Evolutionary conservation across 1,140 invertebrate genomes (phyloP).

Genomic region (Microvelia longipes): DNA sequence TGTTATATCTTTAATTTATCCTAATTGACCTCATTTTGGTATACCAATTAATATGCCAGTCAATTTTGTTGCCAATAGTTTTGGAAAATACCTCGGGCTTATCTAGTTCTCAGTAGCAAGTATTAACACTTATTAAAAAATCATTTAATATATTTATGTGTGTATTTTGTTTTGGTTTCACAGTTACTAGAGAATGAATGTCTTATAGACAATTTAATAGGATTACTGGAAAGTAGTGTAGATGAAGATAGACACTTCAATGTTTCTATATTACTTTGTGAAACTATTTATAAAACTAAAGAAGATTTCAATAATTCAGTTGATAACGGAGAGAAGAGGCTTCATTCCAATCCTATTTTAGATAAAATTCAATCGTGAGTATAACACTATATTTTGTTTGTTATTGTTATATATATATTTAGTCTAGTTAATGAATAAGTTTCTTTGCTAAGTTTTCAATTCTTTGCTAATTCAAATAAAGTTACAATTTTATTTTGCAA

Average conservation of each 20-base stretch:
- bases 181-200: slow-evolving; percentile 82
- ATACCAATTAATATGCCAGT: no score
- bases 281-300: slow-evolving; percentile 54
- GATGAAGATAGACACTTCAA: slow-evolving; percentile 61
- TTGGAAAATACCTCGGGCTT: no score
- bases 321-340: slow-evolving; percentile 5
- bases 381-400: neutral
- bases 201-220: slow-evolving; percentile 66
- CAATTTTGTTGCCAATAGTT: no score
- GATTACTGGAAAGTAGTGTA: slow-evolving; percentile 55
- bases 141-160: no score
- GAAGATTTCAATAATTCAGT: slow-evolving; percentile 39
- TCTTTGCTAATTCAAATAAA: neutral
- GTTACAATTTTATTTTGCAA: neutral
- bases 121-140: no score
- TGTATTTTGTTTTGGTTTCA: no score
- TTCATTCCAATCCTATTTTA: slow-evolving; percentile 47
- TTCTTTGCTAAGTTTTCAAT: neutral
- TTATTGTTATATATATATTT: neutral
- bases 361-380: slow-evolving; percentile 56
- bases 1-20: no score
- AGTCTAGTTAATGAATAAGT: neutral
- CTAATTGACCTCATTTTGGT: no score
- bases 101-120: no score
- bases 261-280: slow-evolving; percentile 64